phyloP scores from a whole-genome alignment of 2,113 vertebrate species.

The Blennius ocellaris region DNA sequence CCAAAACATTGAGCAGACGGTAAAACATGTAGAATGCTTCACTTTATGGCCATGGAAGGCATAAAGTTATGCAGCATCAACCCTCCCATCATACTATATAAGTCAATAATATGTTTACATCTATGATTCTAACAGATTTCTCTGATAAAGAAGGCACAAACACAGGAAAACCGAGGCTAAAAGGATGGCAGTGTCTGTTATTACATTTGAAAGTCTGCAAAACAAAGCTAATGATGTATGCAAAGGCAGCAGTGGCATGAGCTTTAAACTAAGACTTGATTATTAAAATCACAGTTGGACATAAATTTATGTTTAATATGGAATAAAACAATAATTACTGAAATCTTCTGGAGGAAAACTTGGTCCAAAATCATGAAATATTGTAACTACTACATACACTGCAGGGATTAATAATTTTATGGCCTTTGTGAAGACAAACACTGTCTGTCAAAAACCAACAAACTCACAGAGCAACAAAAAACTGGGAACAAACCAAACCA shows the following conservation, averaged over 20 bases:
- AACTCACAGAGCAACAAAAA: conserved; percentile 1
- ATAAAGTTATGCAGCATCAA: too few relatives aligned
- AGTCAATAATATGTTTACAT: background rate
- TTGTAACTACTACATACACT: background rate
- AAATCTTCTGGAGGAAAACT: background rate
- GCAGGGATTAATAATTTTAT: conserved; percentile 16
- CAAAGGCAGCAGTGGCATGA: conserved; percentile 8
- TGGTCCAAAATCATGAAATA: background rate
- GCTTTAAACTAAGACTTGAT: conserved; percentile 6
- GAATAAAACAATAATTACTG: background rate
- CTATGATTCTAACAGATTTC: background rate
- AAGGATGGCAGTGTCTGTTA: background rate
- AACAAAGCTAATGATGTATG: conserved; percentile 3
- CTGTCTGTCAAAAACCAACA: conserved; percentile 15
- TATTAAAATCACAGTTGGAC: background rate
- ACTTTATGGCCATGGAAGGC: too few relatives aligned
- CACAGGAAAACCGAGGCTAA: background rate
- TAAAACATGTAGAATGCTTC: too few relatives aligned
- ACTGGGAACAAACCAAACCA: conserved; percentile 35
- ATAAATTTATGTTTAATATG: background rate
- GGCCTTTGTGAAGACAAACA: conserved; percentile 9
- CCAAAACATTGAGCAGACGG: too few relatives aligned
- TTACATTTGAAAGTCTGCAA: conserved; percentile 6
- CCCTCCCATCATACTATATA: background rate
- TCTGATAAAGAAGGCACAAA: background rate